Evolutionary conservation across 2,888 invertebrate genomes (phyloP), one percentile per base, ranked within the genome.

Genomic region (Tetrapedia diversipes): DNA sequence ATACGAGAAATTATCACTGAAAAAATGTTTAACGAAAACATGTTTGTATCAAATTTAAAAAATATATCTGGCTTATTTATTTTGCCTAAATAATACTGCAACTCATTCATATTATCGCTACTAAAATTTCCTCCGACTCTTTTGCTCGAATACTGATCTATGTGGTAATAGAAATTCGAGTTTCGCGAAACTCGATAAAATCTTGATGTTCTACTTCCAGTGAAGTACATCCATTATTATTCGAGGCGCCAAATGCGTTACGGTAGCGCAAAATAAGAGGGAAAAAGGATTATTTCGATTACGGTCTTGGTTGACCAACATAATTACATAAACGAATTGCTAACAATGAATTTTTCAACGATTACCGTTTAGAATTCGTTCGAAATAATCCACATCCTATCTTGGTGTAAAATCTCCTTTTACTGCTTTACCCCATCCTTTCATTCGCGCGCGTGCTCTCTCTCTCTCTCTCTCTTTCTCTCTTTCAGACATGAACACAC

Each of bases 341-440:
- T 66, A 66, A 75, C 60, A 56, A 63, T 66, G 39, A 54, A 56
- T 75, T 53, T 29, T 60, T 77, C 39, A 77, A 70, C 73, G 78
- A 68, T 79, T 71, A 76, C 71, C 73, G 68, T 49, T 70, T 69
- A 37, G 22, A 57, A 76, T 27, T 54, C 45, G 64, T 74, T 75
- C 65, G 69, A 64, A 69, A 72, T 61, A 71, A 47, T 69, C 57
- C 72, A 54, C 61, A 70, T 57, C 71, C 56, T 45, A 53, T 24
- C 37, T 56, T 37, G 63, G 60, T 54, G 53, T 43, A 80, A 57
- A 71, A 63, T 34, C 47, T 37, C 16, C 32, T 8, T 32, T 16
- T 37, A 10, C 16, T n/a, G 14, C 54, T 37, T 14, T 34, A n/a
- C n/a, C n/a, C n/a, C n/a, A n/a, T 51, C 67, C 29, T 67, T 49